Conservation (phyloP, 2,113 vertebrate species). For the Sminthopsis crassicaudata region DNA sequence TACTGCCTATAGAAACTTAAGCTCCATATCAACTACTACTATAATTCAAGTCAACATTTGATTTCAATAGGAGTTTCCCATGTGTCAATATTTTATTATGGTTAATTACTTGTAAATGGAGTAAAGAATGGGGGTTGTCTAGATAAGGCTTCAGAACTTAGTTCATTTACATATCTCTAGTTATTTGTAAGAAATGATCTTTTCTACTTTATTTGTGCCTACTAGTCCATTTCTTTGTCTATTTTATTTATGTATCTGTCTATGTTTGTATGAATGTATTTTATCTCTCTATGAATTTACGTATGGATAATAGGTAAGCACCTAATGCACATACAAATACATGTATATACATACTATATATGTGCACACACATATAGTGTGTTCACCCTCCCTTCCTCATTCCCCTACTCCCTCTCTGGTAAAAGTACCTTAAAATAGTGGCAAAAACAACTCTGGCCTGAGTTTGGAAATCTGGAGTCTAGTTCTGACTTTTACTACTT, state of each 20-base stretch:
- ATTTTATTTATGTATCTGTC: background rate
- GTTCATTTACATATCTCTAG: constrained; percentile 61
- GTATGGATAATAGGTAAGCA: background rate
- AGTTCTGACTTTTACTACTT: background rate
- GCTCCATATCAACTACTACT: constrained; percentile 40
- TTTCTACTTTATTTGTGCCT: constrained; percentile 40
- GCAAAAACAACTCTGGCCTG: background rate
- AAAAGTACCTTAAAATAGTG: background rate
- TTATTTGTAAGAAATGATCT: constrained; percentile 67
- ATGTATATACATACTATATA: too few species aligned
- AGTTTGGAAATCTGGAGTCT: background rate
- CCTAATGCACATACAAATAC: too few species aligned
- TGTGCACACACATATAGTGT: too few species aligned
- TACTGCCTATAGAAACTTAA: constrained; percentile 48
- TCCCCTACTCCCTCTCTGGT: background rate
- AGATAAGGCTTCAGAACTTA: constrained; percentile 48
- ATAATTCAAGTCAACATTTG: constrained; percentile 44
- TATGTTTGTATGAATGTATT: background rate
- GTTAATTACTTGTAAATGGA: constrained; percentile 59
- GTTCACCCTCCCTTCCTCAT: background rate
- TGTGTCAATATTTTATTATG: constrained; percentile 68
- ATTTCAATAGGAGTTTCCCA: constrained; percentile 44
- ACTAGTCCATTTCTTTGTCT: background rate
- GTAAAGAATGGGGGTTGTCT: constrained; percentile 43
- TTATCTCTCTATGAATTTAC: background rate